A percentile compares a stretch with the other conserved stretches of the same genome.
Evolutionary conservation across 2,888 invertebrate genomes (phyloP).

Genomic region (Eupithecia inturbata): DNA sequence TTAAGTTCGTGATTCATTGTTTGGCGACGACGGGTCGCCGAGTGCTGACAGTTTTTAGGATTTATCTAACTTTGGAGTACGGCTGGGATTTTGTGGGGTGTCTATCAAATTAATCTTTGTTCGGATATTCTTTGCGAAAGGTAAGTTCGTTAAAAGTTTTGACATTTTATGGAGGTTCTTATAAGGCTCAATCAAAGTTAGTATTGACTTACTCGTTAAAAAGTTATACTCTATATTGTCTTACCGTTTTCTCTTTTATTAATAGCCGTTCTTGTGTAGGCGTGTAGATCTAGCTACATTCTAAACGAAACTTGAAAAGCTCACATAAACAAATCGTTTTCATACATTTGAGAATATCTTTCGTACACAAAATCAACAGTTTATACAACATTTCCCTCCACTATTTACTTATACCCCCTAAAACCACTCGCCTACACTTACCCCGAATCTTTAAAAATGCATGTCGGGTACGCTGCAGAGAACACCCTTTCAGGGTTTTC

Average conservation of each 20-base stretch:
- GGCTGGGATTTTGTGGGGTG: constrained; percentile 18
- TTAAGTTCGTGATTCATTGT: constrained; percentile 39
- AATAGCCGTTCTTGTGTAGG: neutral
- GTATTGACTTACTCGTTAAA: neutral
- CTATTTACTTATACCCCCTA: constrained; percentile 12
- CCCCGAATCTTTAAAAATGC: constrained; percentile 41
- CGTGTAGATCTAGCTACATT: neutral
- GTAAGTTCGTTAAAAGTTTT: neutral
- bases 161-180: neutral
- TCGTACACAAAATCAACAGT: neutral
- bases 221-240: neutral
- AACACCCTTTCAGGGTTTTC: constrained; percentile 43
- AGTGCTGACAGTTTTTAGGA: constrained; percentile 35
- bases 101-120: constrained; percentile 29
- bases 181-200: neutral
- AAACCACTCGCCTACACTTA: constrained; percentile 31
- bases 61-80: constrained; percentile 24
- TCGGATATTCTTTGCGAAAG: constrained; percentile 14
- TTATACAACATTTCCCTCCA: neutral
- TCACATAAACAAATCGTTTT: neutral
- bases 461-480: constrained; percentile 41
- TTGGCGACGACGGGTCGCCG: constrained; percentile 30
- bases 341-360: neutral
- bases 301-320: neutral
- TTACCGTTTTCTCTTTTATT: neutral